phyloP scores from a whole-genome alignment of 2,888 invertebrate species.

The Temnothorax unifasciatus region DNA sequence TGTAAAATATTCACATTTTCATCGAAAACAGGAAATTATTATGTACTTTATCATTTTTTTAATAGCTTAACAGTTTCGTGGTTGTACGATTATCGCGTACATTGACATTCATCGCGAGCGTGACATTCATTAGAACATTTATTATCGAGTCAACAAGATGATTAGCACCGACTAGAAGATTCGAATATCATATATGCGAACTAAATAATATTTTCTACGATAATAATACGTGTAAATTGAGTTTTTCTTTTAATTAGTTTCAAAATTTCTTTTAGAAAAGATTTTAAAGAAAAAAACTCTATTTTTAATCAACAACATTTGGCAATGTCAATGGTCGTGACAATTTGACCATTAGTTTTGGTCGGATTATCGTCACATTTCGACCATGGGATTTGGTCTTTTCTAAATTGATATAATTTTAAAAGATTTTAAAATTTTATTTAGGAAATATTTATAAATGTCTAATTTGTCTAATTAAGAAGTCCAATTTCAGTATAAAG shows the following conservation, averaged over 20 bases:
- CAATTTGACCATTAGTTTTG: no score
- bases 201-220: background rate
- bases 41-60: background rate
- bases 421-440: background rate
- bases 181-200: conserved; percentile 16
- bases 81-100: conserved; percentile 27
- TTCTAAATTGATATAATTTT: no score
- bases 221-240: background rate
- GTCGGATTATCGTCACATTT: no score
- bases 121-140: conserved; percentile 61
- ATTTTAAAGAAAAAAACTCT: no score
- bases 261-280: background rate
- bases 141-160: conserved; percentile 69
- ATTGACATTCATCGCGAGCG: conserved; percentile 9
- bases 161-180: conserved; percentile 58
- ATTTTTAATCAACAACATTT: no score
- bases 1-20: background rate
- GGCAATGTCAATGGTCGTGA: no score
- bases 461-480: background rate
- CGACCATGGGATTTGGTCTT: no score
- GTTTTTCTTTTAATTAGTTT: background rate
- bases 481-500: background rate
- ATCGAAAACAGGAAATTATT: background rate
- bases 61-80: background rate
- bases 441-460: background rate